A percentile compares a stretch with the other conserved stretches of the same genome.
Evolutionary conservation across 2,888 invertebrate genomes (phyloP).

Genomic region (Melieria crassipennis): DNA sequence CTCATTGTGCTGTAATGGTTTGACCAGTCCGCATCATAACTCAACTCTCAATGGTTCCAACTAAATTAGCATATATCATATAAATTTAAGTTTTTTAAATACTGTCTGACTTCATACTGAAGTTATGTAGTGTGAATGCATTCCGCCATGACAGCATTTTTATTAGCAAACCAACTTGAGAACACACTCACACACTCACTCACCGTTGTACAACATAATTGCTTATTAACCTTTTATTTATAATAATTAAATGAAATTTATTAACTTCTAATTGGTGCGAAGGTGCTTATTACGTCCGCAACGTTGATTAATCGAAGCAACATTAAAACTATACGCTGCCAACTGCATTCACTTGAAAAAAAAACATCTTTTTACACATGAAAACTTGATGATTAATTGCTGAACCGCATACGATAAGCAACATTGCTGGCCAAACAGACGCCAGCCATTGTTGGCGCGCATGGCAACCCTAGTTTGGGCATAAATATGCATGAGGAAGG

Average conservation of each 20-base stretch:
- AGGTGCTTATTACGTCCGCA: background rate
- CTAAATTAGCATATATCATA: too few relatives aligned
- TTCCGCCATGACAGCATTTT: background rate
- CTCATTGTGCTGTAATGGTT: too few relatives aligned
- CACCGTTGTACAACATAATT: conserved; percentile 21
- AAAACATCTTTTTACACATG: too few relatives aligned
- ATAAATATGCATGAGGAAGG: conserved; percentile 8
- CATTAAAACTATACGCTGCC: background rate
- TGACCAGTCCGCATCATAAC: too few relatives aligned
- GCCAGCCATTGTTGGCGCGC: too few relatives aligned
- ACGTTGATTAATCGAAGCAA: too few relatives aligned
- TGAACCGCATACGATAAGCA: conserved; percentile 19
- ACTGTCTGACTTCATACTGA: too few relatives aligned
- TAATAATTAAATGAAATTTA: conserved; percentile 30
- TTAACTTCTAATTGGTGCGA: conserved; percentile 30
- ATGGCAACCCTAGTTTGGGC: background rate
- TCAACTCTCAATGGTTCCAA: too few relatives aligned
- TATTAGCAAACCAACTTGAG: background rate
- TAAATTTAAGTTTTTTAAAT: too few relatives aligned
- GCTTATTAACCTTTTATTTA: conserved; percentile 34
- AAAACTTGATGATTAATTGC: conserved; percentile 25
- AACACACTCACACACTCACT: background rate
- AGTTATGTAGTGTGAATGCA: too few relatives aligned
- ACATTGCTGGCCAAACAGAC: background rate
- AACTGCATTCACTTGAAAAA: too few relatives aligned